Base-by-base conservation (phyloP, 2,797 vertebrate genomes). In the Limnodromus scolopaceus region DNA sequence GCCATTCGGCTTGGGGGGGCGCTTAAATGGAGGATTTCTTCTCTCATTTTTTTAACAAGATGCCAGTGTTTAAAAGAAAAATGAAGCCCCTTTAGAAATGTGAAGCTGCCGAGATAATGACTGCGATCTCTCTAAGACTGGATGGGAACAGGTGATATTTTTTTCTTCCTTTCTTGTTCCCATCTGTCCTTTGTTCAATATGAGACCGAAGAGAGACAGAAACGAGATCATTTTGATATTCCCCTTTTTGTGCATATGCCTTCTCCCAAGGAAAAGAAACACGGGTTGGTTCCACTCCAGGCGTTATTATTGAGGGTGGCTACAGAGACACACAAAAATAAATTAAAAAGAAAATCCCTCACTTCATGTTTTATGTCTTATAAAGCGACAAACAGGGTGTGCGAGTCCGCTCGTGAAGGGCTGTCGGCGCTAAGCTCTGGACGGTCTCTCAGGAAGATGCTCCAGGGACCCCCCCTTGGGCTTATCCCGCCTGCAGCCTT, bases 81-180 rank as follows among this genome's bases (percentile, higher is more conserved):
- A 93, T 38, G 84, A 57, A 88, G 69, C 81, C 66, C 86, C 87
- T 94, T 77, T 91, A n/a, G 96, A 95, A 95, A 85, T 5, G 90
- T 81, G 93, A 96, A 74, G 92, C 82, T 91, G 71, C 71, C 12
- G 77, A 95, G 97, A 94, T 70, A 81, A 92, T 87, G 88, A 90
- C 72, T 30, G 87, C 72, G 91, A 91, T 81, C 72, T 86, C 82
- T 27, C 82, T 63, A 83, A 86, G 87, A 69, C 93, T 83, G 95
- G 81, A 77, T 96, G 96, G 93, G 96, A 97, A 97, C 96, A 96
- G 96, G 96, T 97, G 95, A 96, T 48, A 72, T 58, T 95, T 95
- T 92, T 78, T 89, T 61, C 49, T 45, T 51, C 46, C 28, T 54
- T 95, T 94, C 92, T 96, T 48, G 57, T 90, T 87, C 87, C 93